Base-by-base conservation (phyloP, 2,113 vertebrate species). In the Euleptes europaea region DNA sequence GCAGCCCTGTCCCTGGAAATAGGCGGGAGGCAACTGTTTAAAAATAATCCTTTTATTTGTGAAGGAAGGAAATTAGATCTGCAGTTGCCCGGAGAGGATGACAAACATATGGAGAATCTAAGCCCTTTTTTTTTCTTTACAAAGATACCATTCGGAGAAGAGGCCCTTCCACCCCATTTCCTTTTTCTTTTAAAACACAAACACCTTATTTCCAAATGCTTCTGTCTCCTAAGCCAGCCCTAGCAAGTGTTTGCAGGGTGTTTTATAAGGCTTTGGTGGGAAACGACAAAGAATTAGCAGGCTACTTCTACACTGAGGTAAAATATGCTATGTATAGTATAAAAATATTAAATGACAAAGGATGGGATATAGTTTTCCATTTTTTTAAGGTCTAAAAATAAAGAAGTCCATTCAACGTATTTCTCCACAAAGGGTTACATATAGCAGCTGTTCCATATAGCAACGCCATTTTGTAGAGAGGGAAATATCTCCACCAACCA, bases 231-330 rank as follows among this genome's bases (percentile, higher is more conserved):
- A 84, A 72, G 80, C 87, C 0, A 3, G 83, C 60, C 60, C 4
- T n/a, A 0, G 44, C 90, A 75, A 85, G 87, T 86, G 75, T 33
- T 86, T 81, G 81, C 88, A 69, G 67, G 26, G 69, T 79, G 84
- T 67, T 78, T 28, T 35, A 44, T 76, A 63, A 83, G 40, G n/a
- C 5, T 65, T 75, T 66, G n/a, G 33, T n/a, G 84, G 54, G 7
- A 89, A 92, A 90, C 86, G 91, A 93, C 88, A 92, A 93, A 90
- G 69, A 78, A 86, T 40, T 70, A 33, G 66, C 66, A 89, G 69
- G n/a, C n/a, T n/a, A 88, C 84, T 57, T 88, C 44, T 79, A 60
- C 85, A 80, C 70, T 77, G 70, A 47, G 49, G 83, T 86, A 86
- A 93, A 92, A 67, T 35, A 94, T 89, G 84, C 84, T 0, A 84